Evolutionary conservation across 2,113 vertebrate species (phyloP), one percentile per base, ranked within the genome.

Genomic region (Sturnus vulgaris): DNA sequence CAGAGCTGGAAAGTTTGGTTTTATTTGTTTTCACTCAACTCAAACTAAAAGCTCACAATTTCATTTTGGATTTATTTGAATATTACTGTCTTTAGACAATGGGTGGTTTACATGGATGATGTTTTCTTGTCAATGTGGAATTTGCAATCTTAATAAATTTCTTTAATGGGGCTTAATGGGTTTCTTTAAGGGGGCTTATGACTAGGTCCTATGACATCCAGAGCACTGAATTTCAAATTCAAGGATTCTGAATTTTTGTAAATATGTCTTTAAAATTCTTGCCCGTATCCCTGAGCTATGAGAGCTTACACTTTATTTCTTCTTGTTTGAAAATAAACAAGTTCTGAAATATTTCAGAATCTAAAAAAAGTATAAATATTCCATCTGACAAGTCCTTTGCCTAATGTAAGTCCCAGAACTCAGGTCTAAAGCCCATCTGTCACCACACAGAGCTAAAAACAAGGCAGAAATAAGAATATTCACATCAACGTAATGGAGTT

Each of bases 401-500:
- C 15, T 14, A 53, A 61, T 19, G 17, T 82, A 65, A 81, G 28
- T 50, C 22, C 40, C 40, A 65, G 63, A 97, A 63, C 50, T 87
- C 37, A 27, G 78, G 55, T 35, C 84, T 71, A 71, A 93, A 66
- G 73, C 50, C 57, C 85, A 84, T 90, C 53, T 84, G 83, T 97
- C 61, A 73, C 82, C 80, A 52, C 12, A 39, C 35, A 64, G 15
- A 37, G 44, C 83, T 84, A 86, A 95, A 95, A 75, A 64, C 57
- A 85, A 53, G 39, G 88, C 82, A 79, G 83, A 97, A 97, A 77
- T 90, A 71, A 72, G 49, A 72, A 46, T 75, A 71, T 94, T 96
- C 53, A 89, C 64, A 63, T 35, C 21, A 53, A 23, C 47, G 52
- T 91, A 93, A 97, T 53, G 72, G 89, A 92, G 69, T 95, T 94